Evolutionary conservation across 2,888 invertebrate species (phyloP), one percentile per base, ranked within the genome.

Genomic region (Osedax frankpressi): DNA sequence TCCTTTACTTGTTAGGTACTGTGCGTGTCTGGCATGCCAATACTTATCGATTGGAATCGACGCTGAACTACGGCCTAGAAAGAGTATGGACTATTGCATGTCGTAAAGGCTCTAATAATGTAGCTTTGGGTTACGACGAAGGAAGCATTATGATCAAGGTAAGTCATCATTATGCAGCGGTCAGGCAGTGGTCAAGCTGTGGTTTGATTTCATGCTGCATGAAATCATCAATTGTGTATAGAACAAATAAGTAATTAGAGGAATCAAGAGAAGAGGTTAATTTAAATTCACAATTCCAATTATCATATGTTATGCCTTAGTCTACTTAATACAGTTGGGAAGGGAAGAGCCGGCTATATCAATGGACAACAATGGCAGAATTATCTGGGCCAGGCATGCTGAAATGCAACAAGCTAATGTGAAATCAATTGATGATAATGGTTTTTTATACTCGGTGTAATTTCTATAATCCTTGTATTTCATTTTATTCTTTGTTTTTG

Each of bases 21-120:
- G 92, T 99, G 2, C 88, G 95, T 76, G 90, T 98, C 76, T 98
- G 98, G 98, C 97, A 99, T 85, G 93, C 97, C 0, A 97, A 95
- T 79, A 99, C 98, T 0, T 96, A 98, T 86, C 60, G 96, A 67
- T 87, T 97, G 70, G 97, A 99, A 86, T 93, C 92, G 26, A 94
- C 95, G 0, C 87, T 98, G 25, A 98, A 97, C 85, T 99, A 98
- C 84, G 97, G 97, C 0, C 90, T 98, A 81, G 98, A 99, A 84
- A 87, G 98, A 75, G 95, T 96, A 0, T 98, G 98, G 98, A 92
- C 96, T 0, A 94, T 98, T 80, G 89, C 92, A 1, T 91, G 92
- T 76, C 89, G 93, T 88, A 90, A 91, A 79, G 94, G 95, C 11
- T 94, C 94, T 0, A 97, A 97, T 83, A 94, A 94, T 85, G 93